phyloP scores from a whole-genome alignment of 30 jellyfish, hydroid and myxozoan genomes.

The Sanderia malayensis region DNA sequence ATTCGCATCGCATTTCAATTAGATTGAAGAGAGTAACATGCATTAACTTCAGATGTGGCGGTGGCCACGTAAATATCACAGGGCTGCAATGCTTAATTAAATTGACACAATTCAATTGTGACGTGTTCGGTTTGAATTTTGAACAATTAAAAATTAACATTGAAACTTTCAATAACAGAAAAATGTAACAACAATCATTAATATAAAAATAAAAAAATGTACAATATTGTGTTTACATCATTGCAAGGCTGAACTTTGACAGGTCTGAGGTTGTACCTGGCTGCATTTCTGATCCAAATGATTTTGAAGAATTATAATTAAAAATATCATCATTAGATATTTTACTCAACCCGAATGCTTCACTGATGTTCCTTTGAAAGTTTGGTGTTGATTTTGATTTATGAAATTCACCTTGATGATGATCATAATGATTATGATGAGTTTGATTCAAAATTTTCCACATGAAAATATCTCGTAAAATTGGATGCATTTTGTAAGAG shows the following conservation, averaged over 20 bases:
- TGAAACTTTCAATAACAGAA: too few relatives aligned
- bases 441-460: conserved; percentile 32
- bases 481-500: conserved; percentile 41
- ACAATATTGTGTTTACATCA: too few relatives aligned
- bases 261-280: background rate
- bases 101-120: too few relatives aligned
- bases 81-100: conserved; percentile 25
- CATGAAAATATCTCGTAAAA: conserved; percentile 37
- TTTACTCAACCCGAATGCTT: background rate
- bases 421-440: conserved; percentile 9
- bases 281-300: background rate
- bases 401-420: conserved; percentile 35
- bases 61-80: conserved; percentile 45
- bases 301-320: background rate
- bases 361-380: background rate
- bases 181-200: too few relatives aligned
- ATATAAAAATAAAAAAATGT: too few relatives aligned
- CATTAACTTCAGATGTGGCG: too few relatives aligned
- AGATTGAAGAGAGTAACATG: too few relatives aligned
- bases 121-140: too few relatives aligned
- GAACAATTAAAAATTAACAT: too few relatives aligned
- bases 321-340: background rate
- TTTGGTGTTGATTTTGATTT: conserved; percentile 54
- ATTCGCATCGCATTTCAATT: too few relatives aligned
- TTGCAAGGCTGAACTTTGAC: conserved; percentile 5